Base-by-base conservation (phyloP, 2,113 vertebrate genomes). In the Labeo rohita region DNA sequence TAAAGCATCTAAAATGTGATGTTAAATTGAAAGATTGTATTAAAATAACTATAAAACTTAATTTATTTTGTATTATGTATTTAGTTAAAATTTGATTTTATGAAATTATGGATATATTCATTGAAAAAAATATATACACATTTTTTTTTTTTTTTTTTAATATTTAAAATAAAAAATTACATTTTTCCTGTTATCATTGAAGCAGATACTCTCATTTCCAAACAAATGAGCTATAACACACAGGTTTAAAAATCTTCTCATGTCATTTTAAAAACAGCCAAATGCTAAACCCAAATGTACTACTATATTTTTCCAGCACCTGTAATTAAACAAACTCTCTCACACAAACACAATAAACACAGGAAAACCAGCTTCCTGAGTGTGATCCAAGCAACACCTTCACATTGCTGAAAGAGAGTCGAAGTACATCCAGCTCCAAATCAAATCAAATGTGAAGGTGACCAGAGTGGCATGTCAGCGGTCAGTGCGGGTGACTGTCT, bases 251-350 rank as follows among this genome's bases (percentile, higher is more conserved):
- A 70, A 18, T 13, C 34, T 36, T 39, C 65, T 16, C 0, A 68
- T 68, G 34, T 16, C 34, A 16, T 65, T 9, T 5, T 43, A 10
- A 45, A 73, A 70, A 16, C 11, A 2, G 39, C 8, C 36, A 45
- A n/a, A 15, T 10, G 56, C 81, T 85, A 50, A 56, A 83, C 54
- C 61, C 45, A 28, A 80, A 85, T 43, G 87, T 86, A 88, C 87
- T 89, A 91, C n/a, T n/a, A 93, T 89, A 79, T 85, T 80, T 91
- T 92, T 89, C 90, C 92, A 90, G 91, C 36, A 11, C 84, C 87
- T 74, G 72, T 15, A 49, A 74, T 74, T 49, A 28, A 49, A 23
- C 72, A 74, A 49, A 74, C 45, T 23, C 72, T 65, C 21, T 6
- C 43, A 10, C 79, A 11, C n/a, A 90, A 84, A 87, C 63, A 90